Conservation (phyloP, 1,140 invertebrate species). For the Drosophila ironensis region DNA sequence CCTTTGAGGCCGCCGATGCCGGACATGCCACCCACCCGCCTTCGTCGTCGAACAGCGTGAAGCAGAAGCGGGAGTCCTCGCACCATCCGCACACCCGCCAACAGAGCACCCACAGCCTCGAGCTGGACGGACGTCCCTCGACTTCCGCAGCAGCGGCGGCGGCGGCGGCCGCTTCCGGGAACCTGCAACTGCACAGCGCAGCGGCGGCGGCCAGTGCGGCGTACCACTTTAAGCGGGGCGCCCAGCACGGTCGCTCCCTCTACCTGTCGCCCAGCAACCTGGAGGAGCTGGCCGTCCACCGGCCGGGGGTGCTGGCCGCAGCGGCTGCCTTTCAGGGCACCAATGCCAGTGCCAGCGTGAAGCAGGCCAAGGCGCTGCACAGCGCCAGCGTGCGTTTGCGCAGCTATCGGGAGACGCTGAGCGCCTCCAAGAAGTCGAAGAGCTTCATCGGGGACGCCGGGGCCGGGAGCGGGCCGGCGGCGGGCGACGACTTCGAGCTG, state of each 20-base stretch:
- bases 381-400: constrained; percentile 76
- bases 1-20: constrained; percentile 71
- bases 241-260: constrained; percentile 70
- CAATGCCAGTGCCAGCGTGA: constrained; percentile 76
- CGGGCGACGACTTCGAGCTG: constrained; percentile 74
- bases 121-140: constrained; percentile 71
- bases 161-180: constrained; percentile 39
- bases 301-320: constrained; percentile 67
- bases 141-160: constrained; percentile 59
- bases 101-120: constrained; percentile 79
- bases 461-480: constrained; percentile 25
- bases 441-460: constrained; percentile 75
- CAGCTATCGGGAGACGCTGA: constrained; percentile 75
- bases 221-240: constrained; percentile 78
- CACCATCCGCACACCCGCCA: constrained; percentile 67
- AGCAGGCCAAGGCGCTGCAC: constrained; percentile 79
- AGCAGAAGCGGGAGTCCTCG: constrained; percentile 65
- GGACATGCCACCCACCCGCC: constrained; percentile 70
- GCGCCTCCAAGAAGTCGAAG: constrained; percentile 81
- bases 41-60: constrained; percentile 66
- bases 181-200: constrained; percentile 68
- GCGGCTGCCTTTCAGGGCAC: constrained; percentile 76
- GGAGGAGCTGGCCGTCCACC: constrained; percentile 72
- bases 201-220: constrained; percentile 74
- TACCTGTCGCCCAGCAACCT: constrained; percentile 79